phyloP scores from a whole-genome alignment of 2,113 vertebrate species.

The Benitochromis conjunctus region DNA sequence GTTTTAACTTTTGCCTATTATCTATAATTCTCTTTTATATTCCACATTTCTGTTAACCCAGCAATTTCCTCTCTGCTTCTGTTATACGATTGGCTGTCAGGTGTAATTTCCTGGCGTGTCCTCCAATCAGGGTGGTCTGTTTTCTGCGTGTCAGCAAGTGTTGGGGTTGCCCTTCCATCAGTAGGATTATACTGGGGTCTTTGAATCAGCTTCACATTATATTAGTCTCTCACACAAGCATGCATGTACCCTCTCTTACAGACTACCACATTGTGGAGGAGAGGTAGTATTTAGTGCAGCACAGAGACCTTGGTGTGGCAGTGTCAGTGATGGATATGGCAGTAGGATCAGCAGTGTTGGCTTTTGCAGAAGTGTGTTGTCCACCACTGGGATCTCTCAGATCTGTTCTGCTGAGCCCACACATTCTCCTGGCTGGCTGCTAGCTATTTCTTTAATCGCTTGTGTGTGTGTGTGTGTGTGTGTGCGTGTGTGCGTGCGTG shows the following conservation, averaged over 20 bases:
- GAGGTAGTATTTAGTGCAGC: conserved; percentile 35
- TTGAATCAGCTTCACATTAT: conserved; percentile 42
- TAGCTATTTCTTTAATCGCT: not conserved
- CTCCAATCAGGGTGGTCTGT: conserved; percentile 58
- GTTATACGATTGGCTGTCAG: conserved; percentile 61
- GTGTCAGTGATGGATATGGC: conserved; percentile 68
- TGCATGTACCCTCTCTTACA: not conserved
- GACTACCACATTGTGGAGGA: not conserved
- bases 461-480: not conserved
- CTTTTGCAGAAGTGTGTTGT: conserved; percentile 42
- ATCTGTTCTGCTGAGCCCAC: conserved; percentile 58
- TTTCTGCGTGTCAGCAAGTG: conserved; percentile 51
- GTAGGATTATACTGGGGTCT: conserved; percentile 27
- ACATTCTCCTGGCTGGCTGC: conserved; percentile 46
- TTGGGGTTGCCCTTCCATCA: conserved; percentile 41
- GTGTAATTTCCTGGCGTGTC: conserved; percentile 62
- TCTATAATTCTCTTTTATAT: not conserved
- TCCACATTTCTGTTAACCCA: conserved; percentile 10
- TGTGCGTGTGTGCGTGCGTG: not conserved
- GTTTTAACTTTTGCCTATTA: not conserved
- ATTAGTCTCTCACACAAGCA: not conserved
- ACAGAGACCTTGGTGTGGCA: conserved; percentile 46
- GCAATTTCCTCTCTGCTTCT: conserved; percentile 22
- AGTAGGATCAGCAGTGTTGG: conserved; percentile 54
- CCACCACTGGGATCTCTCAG: conserved; percentile 59